Evolutionary conservation across 2,797 vertebrate species (phyloP), one percentile per base, ranked within the genome.

Genomic region (Falco biarmicus): DNA sequence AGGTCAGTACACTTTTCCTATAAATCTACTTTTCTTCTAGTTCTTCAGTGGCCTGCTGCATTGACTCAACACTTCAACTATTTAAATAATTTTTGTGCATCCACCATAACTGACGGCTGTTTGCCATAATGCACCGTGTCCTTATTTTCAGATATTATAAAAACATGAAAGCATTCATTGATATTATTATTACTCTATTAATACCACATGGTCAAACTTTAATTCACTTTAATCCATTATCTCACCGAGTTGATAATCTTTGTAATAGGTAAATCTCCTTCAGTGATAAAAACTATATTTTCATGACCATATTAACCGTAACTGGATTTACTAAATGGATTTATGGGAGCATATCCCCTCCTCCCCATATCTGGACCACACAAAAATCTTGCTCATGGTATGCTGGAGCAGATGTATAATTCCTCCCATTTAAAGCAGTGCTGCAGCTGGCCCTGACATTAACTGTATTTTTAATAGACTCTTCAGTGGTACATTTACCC

Each of bases 371-470:
- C 66, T 89, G 41, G 10, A 19, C 43, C 50, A 87, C 71, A 65
- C 59, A 94, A 92, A 90, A 96, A 90, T 92, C 59, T 39, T 64
- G 43, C 3, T 73, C 12, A 45, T 37, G 48, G 34, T 28, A 92
- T 83, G 66, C 56, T 92, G 31, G 14, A 94, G 22, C 86, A 92
- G 88, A 81, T 93, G 93, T 82, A 76, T 13, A 66, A 63, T 93
- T 95, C 93, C 51, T 82, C 45, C 50, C 81, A 70, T 70, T 71
- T 74, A 66, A 80, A 96, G 75, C 31, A 89, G 32, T 25, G 59
- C 15, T 84, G 48, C 82, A 92, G 68, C 53, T 94, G 91, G 51
- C 43, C 74, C 81, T 86, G 47, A 90, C 63, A 90, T 64, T 86
- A 81, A 43, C 24, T 94, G 11, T 45, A 76, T 80, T 83, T 81